These are phyloP conservation scores for Holotrichia oblita DNA, from an alignment of 1,140 invertebrate genomes.

Conservation along the genomic window DNA sequence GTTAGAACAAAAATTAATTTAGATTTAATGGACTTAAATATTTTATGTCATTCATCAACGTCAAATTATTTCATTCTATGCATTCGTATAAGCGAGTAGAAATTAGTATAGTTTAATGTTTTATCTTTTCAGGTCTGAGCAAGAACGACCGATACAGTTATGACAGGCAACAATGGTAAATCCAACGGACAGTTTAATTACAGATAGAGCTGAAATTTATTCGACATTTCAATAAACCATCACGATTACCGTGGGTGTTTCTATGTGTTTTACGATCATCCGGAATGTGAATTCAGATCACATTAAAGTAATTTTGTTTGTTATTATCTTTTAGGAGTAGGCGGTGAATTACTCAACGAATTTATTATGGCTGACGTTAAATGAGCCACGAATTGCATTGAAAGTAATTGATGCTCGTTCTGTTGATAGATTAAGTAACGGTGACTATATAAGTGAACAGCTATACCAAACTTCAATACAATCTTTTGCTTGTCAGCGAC, in stretches of 20 bases:
- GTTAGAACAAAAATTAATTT: slow-evolving; percentile 32
- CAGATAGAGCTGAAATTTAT: slow-evolving; percentile 34
- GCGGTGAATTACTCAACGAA: slow-evolving; percentile 47
- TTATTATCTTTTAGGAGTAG: slow-evolving; percentile 44
- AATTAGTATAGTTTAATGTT: slow-evolving; percentile 31
- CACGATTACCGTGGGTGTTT: slow-evolving; percentile 42
- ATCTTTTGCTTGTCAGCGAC: not conserved
- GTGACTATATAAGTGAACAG: not conserved
- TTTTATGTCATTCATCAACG: slow-evolving; percentile 35
- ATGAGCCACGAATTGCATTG: slow-evolving; percentile 28
- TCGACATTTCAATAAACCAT: slow-evolving; percentile 38
- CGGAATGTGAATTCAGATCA: slow-evolving; percentile 44
- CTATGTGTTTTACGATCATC: slow-evolving; percentile 37
- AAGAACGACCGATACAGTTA: slow-evolving; percentile 23
- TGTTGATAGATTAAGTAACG: slow-evolving; percentile 26
- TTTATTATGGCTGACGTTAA: slow-evolving; percentile 44
- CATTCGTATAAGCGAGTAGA: not conserved
- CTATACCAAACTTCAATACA: not conserved
- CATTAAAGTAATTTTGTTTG: slow-evolving; percentile 47
- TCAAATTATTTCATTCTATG: slow-evolving; percentile 29
- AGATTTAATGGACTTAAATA: slow-evolving; percentile 27
- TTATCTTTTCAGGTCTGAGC: not conserved
- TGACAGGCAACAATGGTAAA: slow-evolving; percentile 31
- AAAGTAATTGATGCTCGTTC: slow-evolving; percentile 19
- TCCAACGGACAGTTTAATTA: slow-evolving; percentile 30